Base-by-base conservation (phyloP, 2,888 invertebrate species). In the Abrostola tripartita region DNA sequence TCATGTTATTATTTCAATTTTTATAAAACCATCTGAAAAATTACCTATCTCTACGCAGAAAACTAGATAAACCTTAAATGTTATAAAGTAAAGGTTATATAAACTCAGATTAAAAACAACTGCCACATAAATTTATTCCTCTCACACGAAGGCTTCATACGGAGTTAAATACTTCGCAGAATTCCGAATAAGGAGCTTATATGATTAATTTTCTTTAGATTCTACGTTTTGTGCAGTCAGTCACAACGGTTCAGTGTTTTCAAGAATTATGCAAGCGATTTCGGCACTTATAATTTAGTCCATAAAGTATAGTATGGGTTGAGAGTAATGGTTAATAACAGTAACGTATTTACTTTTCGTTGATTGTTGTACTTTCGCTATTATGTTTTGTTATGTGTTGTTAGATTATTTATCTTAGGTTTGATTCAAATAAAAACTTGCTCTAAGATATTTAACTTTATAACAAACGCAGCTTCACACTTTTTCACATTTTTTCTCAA, bases 191-290 rank as follows among this genome's bases (percentile, higher is more conserved):
- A 85, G 84, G 66, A 79, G 85, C 85, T 86, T 85, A 86, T 82
- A 80, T 83, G 84, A 85, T 86, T 85, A 85, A 84, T 84, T 83
- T 83, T 78, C 79, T 81, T 80, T 81, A 74, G 80, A 70, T 70
- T 74, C 71, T 61, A 72, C 64, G 66, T 71, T 73, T 76, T 73
- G 65, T 69, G 67, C 58, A 75, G 69, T 67, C 66, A 72, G 54
- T 56, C 62, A 69, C 69, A 68, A 37, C 59, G 55, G 60, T 65
- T 72, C 50, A 38, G 51, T 9, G 52, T 65, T 35, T 54, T 35
- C 36, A 38, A 59, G 47, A 35, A 50, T 52, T 53, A 51, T 35
- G 7, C 53, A 61, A 42, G 41, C 60, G 7, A 73, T 57, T 70
- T 51, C 37, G 41, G 9, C 37, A 14, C 54, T 74, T 63, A 54